A percentile compares a stretch with the other conserved stretches of the same genome.
Conservation (phyloP, 2,797 vertebrate species). For the Pseudochirops corinnae region DNA sequence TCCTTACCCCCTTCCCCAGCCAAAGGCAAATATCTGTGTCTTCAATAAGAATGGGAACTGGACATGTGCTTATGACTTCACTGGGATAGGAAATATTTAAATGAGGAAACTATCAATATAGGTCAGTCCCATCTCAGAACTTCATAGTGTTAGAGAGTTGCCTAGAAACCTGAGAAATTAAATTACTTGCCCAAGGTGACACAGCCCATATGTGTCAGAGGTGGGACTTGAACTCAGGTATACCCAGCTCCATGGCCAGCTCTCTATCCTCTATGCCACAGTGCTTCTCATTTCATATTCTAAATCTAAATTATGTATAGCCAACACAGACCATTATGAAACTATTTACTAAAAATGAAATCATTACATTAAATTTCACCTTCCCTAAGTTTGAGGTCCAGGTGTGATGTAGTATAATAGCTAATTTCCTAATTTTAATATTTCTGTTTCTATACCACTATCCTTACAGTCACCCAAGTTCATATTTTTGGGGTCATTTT, state of each 20-base stretch:
- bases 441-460: not conserved
- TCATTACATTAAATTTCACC: not conserved
- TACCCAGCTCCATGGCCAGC: not conserved
- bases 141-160: not conserved
- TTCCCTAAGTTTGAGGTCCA: not conserved
- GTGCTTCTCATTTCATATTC: not conserved
- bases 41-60: not conserved
- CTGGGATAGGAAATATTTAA: not conserved
- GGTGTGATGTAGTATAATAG: not conserved
- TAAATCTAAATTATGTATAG: not conserved
- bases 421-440: not conserved
- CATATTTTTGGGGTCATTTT: conserved; percentile 47
- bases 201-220: not conserved
- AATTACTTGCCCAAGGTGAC: not conserved
- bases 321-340: not conserved
- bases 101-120: not conserved
- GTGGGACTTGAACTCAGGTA: not conserved
- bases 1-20: no score
- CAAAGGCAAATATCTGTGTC: not conserved
- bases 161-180: not conserved
- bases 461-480: not conserved
- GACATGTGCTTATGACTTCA: no score
- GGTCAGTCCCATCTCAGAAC: not conserved
- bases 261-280: no score
- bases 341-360: conserved; percentile 41